Evolutionary conservation across 2,113 vertebrate genomes (phyloP).

Genomic region (Peucedramus taeniatus): DNA sequence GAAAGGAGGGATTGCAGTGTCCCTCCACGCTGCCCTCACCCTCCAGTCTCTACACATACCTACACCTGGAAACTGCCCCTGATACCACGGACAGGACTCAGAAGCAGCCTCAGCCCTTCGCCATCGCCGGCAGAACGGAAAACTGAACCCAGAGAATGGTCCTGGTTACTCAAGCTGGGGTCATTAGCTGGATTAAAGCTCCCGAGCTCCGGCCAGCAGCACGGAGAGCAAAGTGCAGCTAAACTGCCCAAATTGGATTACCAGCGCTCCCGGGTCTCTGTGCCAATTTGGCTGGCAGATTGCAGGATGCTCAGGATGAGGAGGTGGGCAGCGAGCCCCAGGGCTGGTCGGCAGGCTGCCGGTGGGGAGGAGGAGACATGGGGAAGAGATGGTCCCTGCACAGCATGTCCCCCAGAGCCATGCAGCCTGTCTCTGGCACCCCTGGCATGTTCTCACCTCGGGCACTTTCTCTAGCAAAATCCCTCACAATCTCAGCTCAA

Average conservation of each 20-base stretch:
- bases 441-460: not conserved
- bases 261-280: not conserved
- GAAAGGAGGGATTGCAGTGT: not conserved
- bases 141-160: constrained; percentile 37
- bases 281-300: constrained; percentile 39
- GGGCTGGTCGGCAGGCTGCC: not conserved
- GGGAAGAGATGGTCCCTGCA: not conserved
- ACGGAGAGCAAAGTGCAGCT: constrained; percentile 51
- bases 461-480: constrained; percentile 39
- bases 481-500: not conserved
- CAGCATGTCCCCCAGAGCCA: not conserved
- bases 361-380: not conserved
- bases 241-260: constrained; percentile 68
- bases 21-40: not conserved
- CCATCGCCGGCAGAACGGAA: not conserved
- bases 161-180: not conserved
- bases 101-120: not conserved
- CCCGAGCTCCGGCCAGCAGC: constrained; percentile 9
- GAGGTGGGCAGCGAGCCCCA: not conserved
- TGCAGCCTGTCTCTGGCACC: not conserved
- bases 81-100: accelerated
- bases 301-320: not conserved
- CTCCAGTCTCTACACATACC: not conserved
- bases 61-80: not conserved
- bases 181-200: constrained; percentile 66